A percentile compares a stretch with the other conserved stretches of the same genome.
These are phyloP conservation scores for Gnathonemus echidnorhynchus DNA, from an alignment of 2,113 vertebrate genomes.

Conservation along the genomic window DNA sequence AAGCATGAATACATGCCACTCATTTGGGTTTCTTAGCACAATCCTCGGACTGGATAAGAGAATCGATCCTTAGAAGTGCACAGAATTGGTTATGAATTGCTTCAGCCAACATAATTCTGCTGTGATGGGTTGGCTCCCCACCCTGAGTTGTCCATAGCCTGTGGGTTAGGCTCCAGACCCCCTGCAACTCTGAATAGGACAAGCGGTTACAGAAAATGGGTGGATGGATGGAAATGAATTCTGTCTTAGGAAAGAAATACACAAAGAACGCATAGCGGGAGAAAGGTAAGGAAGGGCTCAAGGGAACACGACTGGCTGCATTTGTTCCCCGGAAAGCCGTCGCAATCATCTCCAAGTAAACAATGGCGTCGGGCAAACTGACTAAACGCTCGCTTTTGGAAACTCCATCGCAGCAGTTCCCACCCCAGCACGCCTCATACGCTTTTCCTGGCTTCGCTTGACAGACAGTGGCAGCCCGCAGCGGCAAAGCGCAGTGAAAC, in stretches of 20 bases:
- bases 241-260: not conserved
- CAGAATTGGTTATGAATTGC: not conserved
- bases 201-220: not conserved
- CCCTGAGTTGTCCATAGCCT: not conserved
- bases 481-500: conserved; percentile 54
- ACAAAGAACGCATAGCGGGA: no score
- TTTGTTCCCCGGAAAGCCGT: not conserved
- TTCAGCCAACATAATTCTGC: not conserved
- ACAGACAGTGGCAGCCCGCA: conserved; percentile 64
- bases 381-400: not conserved
- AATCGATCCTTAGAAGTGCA: not conserved
- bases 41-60: not conserved
- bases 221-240: not conserved
- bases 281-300: not conserved
- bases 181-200: not conserved
- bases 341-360: not conserved
- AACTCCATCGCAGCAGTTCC: not conserved
- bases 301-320: not conserved
- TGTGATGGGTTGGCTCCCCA: not conserved
- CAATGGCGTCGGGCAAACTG: no score
- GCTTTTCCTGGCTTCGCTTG: conserved; percentile 43
- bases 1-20: not conserved
- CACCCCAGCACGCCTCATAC: not conserved
- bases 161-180: not conserved
- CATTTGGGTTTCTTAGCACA: not conserved